phyloP scores from a whole-genome alignment of 2,113 vertebrate species.

The Ancistrus triradiatus region DNA sequence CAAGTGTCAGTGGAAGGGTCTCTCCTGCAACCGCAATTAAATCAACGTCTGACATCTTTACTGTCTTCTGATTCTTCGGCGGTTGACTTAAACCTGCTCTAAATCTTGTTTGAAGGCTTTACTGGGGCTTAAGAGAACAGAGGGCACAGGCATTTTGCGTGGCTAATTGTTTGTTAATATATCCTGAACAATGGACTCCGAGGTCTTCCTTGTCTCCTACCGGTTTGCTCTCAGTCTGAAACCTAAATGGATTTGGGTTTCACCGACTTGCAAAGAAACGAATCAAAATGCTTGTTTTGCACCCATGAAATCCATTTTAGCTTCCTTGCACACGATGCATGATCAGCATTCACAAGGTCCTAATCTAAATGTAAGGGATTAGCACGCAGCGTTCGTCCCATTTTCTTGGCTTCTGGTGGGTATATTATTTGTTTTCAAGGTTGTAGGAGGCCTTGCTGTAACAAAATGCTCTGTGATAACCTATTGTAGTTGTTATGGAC shows the following conservation, averaged over 20 bases:
- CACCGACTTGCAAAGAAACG: slow-evolving; percentile 7
- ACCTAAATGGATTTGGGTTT: slow-evolving; percentile 12
- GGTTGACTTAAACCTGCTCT: background rate
- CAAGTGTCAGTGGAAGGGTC: too few relatives aligned
- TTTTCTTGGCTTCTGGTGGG: slow-evolving; percentile 21
- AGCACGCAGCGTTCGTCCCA: slow-evolving; percentile 21
- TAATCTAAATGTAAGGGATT: slow-evolving; percentile 40
- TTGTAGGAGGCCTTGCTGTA: background rate
- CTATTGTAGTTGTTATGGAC: too few relatives aligned
- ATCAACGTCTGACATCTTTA: too few relatives aligned
- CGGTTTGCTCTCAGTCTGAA: background rate
- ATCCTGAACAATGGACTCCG: slow-evolving; percentile 6
- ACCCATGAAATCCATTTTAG: slow-evolving; percentile 48
- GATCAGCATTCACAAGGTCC: slow-evolving; percentile 34
- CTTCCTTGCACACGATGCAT: slow-evolving; percentile 19
- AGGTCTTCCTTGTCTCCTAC: slow-evolving; percentile 2
- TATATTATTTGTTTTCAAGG: background rate
- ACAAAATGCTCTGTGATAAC: background rate
- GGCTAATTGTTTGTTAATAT: slow-evolving; percentile 22
- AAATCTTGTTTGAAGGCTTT: background rate
- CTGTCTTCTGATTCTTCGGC: too few relatives aligned
- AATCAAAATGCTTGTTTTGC: slow-evolving; percentile 41
- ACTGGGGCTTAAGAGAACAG: slow-evolving; percentile 15
- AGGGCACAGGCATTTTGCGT: slow-evolving; percentile 2
- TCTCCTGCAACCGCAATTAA: too few relatives aligned